phyloP scores from a whole-genome alignment of 1,140 invertebrate genomes.

The Thaumatotibia leucotreta region DNA sequence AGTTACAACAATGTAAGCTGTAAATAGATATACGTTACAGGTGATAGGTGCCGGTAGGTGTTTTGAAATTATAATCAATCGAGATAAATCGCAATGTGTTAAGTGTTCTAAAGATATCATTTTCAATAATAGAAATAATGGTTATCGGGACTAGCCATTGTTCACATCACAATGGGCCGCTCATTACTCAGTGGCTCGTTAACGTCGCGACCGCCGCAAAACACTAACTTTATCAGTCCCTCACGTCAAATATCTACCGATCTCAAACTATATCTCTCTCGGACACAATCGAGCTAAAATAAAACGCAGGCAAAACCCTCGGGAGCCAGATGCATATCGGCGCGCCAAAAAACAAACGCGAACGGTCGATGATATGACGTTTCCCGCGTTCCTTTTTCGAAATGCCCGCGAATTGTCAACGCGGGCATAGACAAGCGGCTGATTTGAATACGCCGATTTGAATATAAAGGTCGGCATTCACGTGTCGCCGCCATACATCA shows the following conservation, averaged over 20 bases:
- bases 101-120: conserved; percentile 33
- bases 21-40: not conserved
- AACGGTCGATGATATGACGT: conserved; percentile 56
- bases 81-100: not conserved
- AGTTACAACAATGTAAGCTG: not conserved
- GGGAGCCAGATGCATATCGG: conserved; percentile 70
- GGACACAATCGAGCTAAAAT: conserved; percentile 64
- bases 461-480: conserved; percentile 71
- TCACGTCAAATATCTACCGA: conserved; percentile 69
- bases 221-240: conserved; percentile 71
- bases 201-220: conserved; percentile 60
- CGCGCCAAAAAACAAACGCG: conserved; percentile 60
- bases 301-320: conserved; percentile 38
- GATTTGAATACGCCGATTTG: conserved; percentile 70
- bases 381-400: conserved; percentile 63
- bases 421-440: conserved; percentile 58
- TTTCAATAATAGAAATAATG: conserved; percentile 71
- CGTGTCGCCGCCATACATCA: conserved; percentile 68
- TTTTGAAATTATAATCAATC: not conserved
- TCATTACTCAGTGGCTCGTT: conserved; percentile 72
- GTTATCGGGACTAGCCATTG: conserved; percentile 56
- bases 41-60: not conserved
- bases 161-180: conserved; percentile 65
- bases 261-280: conserved; percentile 60
- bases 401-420: conserved; percentile 68